These are phyloP conservation scores for Colaptes auratus DNA, from an alignment of 2,113 vertebrate species.

Conservation along the genomic window DNA sequence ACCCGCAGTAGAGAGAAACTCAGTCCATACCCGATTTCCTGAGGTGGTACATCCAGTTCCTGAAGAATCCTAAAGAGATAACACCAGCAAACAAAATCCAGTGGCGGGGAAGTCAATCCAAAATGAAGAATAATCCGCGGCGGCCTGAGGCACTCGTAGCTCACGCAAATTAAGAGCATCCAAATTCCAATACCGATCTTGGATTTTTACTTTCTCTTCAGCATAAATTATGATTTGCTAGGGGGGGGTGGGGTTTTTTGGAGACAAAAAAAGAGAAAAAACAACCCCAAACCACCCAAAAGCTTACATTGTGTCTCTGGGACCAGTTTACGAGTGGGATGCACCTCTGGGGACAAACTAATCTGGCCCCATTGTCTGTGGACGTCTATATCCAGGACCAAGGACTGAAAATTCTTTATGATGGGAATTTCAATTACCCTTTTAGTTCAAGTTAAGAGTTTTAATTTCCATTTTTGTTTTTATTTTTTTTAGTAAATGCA, in stretches of 20 bases:
- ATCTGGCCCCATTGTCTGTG: constrained; percentile 67
- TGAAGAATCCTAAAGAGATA: constrained; percentile 79
- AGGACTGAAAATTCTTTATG: constrained; percentile 73
- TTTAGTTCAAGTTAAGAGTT: constrained; percentile 81
- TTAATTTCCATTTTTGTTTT: constrained; percentile 80
- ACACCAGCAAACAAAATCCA: constrained; percentile 75
- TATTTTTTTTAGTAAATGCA: constrained; percentile 82
- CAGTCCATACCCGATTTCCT: constrained; percentile 79
- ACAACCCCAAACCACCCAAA: background rate
- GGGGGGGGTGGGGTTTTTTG: constrained; percentile 6
- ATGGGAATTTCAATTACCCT: constrained; percentile 73
- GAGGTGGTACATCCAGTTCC: constrained; percentile 76
- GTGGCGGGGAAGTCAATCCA: constrained; percentile 84
- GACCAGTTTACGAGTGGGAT: constrained; percentile 65
- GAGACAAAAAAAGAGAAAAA: background rate
- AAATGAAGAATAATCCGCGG: constrained; percentile 85
- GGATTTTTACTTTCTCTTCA: constrained; percentile 58
- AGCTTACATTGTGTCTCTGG: constrained; percentile 67
- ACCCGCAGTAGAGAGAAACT: constrained; percentile 69
- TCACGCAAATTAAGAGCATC: constrained; percentile 70
- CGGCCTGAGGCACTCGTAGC: constrained; percentile 77
- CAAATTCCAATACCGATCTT: constrained; percentile 68
- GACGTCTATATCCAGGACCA: constrained; percentile 68
- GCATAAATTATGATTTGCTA: constrained; percentile 54
- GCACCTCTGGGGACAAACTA: constrained; percentile 53